Conservation (phyloP, 1,140 invertebrate genomes). For the Pseudachorutes palmiensis region DNA sequence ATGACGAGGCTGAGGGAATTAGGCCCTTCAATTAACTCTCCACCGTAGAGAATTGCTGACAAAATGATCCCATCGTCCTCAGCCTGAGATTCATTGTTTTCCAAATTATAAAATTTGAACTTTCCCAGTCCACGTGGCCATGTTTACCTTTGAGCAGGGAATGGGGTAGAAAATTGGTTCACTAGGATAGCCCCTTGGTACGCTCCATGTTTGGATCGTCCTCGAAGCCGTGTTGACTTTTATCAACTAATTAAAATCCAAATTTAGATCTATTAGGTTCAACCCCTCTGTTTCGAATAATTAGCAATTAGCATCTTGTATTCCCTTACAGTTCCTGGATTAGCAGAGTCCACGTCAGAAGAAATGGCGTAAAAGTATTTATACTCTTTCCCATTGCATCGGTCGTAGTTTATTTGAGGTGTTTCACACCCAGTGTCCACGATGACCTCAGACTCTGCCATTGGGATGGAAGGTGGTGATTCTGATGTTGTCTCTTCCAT, state of each 20-base stretch:
- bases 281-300: too few relatives aligned
- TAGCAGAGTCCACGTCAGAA: constrained; percentile 69
- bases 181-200: constrained; percentile 66
- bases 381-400: constrained; percentile 58
- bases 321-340: constrained; percentile 67
- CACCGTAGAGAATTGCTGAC: constrained; percentile 29
- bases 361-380: constrained; percentile 82
- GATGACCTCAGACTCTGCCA: constrained; percentile 54
- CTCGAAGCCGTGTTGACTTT: constrained; percentile 65
- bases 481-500: constrained; percentile 46
- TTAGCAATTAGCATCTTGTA: too few relatives aligned
- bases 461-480: constrained; percentile 44
- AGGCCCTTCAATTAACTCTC: constrained; percentile 23
- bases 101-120: neutral
- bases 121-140: neutral
- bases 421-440: constrained; percentile 72
- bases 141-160: constrained; percentile 43
- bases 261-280: neutral
- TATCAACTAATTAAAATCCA: constrained; percentile 51
- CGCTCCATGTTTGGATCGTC: constrained; percentile 59
- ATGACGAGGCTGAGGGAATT: constrained; percentile 29
- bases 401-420: constrained; percentile 67
- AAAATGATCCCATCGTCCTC: constrained; percentile 33
- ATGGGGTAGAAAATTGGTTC: constrained; percentile 75
- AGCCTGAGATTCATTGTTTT: constrained; percentile 8